Conservation (phyloP, 2,888 invertebrate species). For the Patella pellucida region DNA sequence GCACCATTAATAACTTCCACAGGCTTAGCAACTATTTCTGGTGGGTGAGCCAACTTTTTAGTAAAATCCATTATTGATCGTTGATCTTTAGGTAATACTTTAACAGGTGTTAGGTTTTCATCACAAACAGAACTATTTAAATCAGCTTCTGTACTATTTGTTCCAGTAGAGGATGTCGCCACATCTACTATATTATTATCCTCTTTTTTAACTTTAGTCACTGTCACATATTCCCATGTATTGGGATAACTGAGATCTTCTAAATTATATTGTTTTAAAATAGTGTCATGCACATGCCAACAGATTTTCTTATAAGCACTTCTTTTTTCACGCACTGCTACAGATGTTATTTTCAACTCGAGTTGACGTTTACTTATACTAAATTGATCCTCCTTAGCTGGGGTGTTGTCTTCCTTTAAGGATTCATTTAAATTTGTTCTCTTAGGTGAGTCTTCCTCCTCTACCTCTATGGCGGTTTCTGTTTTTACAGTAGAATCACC, state of each 20-base stretch:
- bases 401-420: not conserved
- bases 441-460: not conserved
- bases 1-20: not conserved
- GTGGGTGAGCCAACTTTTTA: slow-evolving; percentile 20
- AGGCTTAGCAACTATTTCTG: not conserved
- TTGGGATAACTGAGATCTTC: slow-evolving; percentile 74
- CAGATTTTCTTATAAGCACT: slow-evolving; percentile 75
- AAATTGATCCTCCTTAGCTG: slow-evolving; percentile 37
- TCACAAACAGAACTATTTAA: not conserved
- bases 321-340: slow-evolving; percentile 77
- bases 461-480: not conserved
- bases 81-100: slow-evolving; percentile 34
- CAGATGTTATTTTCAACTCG: slow-evolving; percentile 73
- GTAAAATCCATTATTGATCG: slow-evolving; percentile 43
- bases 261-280: slow-evolving; percentile 75
- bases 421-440: not conserved
- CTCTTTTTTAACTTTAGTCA: slow-evolving; percentile 34
- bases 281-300: slow-evolving; percentile 78
- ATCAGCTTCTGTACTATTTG: slow-evolving; percentile 8
- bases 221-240: slow-evolving; percentile 74
- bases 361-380: slow-evolving; percentile 65
- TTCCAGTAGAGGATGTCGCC: not conserved
- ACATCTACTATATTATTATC: not conserved
- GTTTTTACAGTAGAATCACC: slow-evolving; percentile 10
- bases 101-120: slow-evolving; percentile 13